phyloP scores from a whole-genome alignment of 2,797 vertebrate genomes.

The Carcharodon carcharias region DNA sequence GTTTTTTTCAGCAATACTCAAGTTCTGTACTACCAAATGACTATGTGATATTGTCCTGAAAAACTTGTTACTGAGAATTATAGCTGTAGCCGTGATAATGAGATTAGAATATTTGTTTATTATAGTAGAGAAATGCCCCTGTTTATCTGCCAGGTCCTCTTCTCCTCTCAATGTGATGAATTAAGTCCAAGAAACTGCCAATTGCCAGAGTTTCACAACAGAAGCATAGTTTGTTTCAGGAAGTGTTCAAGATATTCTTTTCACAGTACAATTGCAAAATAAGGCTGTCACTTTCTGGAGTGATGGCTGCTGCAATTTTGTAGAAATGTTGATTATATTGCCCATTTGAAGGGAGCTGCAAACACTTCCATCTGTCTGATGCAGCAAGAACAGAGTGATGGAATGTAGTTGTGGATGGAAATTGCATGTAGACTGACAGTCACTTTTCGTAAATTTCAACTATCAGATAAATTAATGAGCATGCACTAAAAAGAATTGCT shows the following conservation, averaged over 20 bases:
- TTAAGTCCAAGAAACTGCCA: neutral
- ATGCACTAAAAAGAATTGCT: neutral
- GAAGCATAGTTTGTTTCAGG: neutral
- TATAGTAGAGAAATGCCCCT: neutral
- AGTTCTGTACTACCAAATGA: too few relatives aligned
- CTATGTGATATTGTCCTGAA: neutral
- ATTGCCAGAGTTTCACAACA: neutral
- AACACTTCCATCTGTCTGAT: neutral
- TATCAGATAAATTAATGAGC: neutral
- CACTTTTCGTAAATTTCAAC: neutral
- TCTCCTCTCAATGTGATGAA: neutral
- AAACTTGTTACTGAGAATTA: neutral
- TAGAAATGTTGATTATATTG: slow-evolving; percentile 12
- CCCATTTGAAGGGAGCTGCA: neutral
- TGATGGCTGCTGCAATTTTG: slow-evolving; percentile 21
- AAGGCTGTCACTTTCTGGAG: neutral
- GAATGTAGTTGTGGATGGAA: neutral
- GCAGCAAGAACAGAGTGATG: neutral
- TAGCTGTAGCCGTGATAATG: neutral
- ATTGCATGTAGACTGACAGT: slow-evolving; percentile 1
- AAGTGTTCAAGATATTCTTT: neutral
- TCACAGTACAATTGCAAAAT: neutral
- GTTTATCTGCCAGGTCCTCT: neutral
- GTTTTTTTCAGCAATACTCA: too few relatives aligned
- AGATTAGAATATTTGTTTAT: neutral